Conservation (phyloP, 2,113 vertebrate species). For the Rhegmatorhina hoffmannsi region DNA sequence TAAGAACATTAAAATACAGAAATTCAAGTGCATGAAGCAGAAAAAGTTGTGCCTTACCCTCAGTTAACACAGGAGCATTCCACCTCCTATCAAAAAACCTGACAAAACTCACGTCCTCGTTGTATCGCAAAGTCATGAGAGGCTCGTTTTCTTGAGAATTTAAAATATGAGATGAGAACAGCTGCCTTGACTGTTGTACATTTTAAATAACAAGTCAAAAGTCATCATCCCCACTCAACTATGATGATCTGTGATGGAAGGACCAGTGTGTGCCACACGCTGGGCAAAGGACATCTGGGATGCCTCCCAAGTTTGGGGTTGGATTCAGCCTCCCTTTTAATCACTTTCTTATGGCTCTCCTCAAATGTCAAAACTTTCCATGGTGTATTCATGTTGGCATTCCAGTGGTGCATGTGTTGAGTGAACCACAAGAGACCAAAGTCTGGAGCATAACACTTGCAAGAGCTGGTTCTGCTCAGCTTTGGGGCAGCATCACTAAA, state of each 20-base stretch:
- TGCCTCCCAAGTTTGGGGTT: background rate
- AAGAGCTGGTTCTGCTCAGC: background rate
- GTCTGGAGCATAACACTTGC: fast-evolving
- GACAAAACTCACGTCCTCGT: background rate
- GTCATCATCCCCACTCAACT: background rate
- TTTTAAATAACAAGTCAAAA: background rate
- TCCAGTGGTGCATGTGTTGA: background rate
- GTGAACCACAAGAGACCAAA: background rate
- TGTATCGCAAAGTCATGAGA: background rate
- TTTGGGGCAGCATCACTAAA: background rate
- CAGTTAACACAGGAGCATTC: background rate
- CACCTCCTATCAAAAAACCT: background rate
- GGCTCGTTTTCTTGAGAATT: background rate
- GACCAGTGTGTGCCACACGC: fast-evolving
- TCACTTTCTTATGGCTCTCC: background rate
- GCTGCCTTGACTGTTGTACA: background rate
- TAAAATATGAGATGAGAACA: background rate
- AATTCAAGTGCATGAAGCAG: background rate
- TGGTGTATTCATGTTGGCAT: background rate
- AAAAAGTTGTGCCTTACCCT: background rate
- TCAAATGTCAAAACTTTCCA: background rate
- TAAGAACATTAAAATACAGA: background rate
- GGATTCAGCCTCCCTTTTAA: background rate
- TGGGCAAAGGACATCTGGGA: background rate
- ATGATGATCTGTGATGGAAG: background rate